These are phyloP conservation scores for Cinclus cinclus DNA, from an alignment of 2,113 vertebrate genomes.

Conservation along the genomic window DNA sequence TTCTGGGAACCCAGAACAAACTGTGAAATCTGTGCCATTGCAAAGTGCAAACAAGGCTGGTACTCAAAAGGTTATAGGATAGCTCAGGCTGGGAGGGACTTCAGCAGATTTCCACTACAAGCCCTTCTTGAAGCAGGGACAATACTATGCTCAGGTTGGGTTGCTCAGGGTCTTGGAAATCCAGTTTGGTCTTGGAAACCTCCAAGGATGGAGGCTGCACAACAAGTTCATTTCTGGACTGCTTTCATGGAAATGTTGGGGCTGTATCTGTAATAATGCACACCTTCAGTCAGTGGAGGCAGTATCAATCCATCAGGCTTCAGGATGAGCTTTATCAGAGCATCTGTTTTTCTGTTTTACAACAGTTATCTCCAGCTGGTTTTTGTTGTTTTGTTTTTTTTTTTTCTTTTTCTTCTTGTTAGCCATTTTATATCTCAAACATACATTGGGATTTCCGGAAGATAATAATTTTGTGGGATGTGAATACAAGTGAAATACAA, in stretches of 20 bases:
- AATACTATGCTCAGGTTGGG: background rate
- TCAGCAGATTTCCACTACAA: background rate
- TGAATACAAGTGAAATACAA: background rate
- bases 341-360: background rate
- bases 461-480: background rate
- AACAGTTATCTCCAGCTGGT: background rate
- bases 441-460: background rate
- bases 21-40: background rate
- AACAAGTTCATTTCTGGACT: background rate
- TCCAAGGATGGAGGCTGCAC: background rate
- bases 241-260: rapidly evolving
- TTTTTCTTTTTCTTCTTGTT: background rate
- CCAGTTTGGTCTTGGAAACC: background rate
- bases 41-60: background rate
- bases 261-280: background rate
- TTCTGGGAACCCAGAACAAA: background rate
- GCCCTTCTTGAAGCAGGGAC: background rate
- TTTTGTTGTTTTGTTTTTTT: too few species aligned
- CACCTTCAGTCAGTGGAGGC: background rate
- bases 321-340: background rate
- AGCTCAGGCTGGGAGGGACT: background rate
- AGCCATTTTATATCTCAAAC: background rate
- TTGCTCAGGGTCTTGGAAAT: background rate
- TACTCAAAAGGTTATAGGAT: background rate
- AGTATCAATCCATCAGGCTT: background rate